Evolutionary conservation across 2,888 invertebrate species (phyloP), one percentile per base, ranked within the genome.

Genomic region (Geotrupes spiniger): DNA sequence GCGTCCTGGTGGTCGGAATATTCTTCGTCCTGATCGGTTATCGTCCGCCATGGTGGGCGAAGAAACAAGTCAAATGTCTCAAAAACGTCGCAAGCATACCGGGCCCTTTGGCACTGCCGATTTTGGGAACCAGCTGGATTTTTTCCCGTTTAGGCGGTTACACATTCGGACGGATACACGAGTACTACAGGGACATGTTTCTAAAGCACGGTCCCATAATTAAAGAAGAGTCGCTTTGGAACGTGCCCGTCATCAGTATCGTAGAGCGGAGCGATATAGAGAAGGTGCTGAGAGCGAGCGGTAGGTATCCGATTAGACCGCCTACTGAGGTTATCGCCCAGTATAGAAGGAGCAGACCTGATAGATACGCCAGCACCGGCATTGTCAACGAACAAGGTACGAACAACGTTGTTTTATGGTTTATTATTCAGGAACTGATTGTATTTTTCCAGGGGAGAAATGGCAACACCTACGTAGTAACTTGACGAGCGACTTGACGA

Each of bases 121-220:
- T 89, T 27, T 63, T 91, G 17, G 92, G 92, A 3, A 90, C 91
- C 2, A 78, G 85, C 44, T 92, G 91, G 91, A 79, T 89, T 42
- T 90, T 85, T 68, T 79, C 84, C 60, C 79, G 77, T 59, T 61
- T 78, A 42, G 78, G 79, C 9, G 77, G 80, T 49, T 89, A 89
- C 63, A 78, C 77, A 61, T 78, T 89, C 74, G 82, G 83, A 55
- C 84, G 86, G 66, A 74, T 91, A 36, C 90, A 89, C 68, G 85
- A 87, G 64, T 87, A 85, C 56, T 90, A 91, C 72, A 79, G 80
- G 76, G 86, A 86, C 61, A 81, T 87, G 76, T 82, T 84, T 72
- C 74, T 72, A 59, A 78, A 79, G 54, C 91, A 87, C 74, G 92
- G 92, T 51, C 78, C 82, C 46, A 80, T 92, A 59, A 82, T 89